Evolutionary conservation across 2,113 vertebrate species (phyloP).

Genomic region (Haemorhous mexicanus): DNA sequence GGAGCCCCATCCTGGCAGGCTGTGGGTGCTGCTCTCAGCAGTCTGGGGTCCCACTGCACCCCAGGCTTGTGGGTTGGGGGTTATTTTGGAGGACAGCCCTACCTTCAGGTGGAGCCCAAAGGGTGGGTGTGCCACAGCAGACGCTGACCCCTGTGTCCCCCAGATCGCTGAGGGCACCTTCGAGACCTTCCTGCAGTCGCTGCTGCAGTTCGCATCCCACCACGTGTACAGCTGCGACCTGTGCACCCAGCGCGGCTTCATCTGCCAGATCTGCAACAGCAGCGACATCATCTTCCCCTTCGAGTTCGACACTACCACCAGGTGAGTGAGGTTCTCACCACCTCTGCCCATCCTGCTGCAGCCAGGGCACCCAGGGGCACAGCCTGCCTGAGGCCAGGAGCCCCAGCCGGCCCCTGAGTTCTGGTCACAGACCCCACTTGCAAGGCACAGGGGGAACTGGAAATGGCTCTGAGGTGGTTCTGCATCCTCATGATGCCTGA

Average conservation of each 20-base stretch:
- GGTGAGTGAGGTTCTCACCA: conserved; percentile 75
- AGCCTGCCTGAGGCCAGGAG: background rate
- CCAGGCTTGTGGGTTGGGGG: fast-evolving
- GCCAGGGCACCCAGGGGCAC: background rate
- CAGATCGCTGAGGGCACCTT: conserved; percentile 85
- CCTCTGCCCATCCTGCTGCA: background rate
- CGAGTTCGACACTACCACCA: conserved; percentile 86
- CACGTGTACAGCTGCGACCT: conserved; percentile 91
- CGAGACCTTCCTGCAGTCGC: conserved; percentile 74
- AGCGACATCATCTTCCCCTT: conserved; percentile 92
- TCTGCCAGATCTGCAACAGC: conserved; percentile 91
- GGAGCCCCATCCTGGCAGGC: background rate
- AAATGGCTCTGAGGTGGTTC: background rate
- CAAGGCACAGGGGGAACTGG: fast-evolving
- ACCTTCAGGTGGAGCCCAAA: background rate
- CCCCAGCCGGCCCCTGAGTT: background rate
- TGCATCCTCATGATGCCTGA: fast-evolving
- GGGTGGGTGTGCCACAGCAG: fast-evolving
- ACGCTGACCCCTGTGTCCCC: background rate
- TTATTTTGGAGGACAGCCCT: background rate
- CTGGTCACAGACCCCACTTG: fast-evolving
- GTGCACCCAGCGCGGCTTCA: conserved; percentile 92
- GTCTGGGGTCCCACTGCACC: fast-evolving
- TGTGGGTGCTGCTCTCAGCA: background rate
- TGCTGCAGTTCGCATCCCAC: conserved; percentile 80